Base-by-base conservation (phyloP, 2,797 vertebrate genomes). In the Sebastes ruberrimus region DNA sequence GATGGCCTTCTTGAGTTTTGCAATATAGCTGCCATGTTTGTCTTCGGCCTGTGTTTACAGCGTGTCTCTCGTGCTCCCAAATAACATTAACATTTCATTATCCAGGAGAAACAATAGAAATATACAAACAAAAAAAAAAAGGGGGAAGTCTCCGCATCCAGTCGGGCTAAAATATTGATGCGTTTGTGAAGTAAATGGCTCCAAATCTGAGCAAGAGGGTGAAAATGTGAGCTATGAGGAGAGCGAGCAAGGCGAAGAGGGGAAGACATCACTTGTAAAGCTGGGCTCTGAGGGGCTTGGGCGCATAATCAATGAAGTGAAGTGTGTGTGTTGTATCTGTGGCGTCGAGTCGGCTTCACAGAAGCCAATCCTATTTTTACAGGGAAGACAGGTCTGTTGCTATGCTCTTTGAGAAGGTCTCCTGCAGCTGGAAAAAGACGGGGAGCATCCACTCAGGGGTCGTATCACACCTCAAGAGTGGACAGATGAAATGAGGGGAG, bases 351-450 rank as follows among this genome's bases (percentile, higher is more conserved):
- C 69, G 74, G 84, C 92, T 88, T 94, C 91, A 91, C 87, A 89
- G 84, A 95, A 92, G 92, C 93, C 93, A 91, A 91, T 92, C 94
- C 95, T 95, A 95, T 96, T 96, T 96, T 95, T 95, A 95, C 93
- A 93, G 90, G 86, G 89, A 84, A 92, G 92, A 93, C 88, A 93
- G 88, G 92, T 95, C 93, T 95, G 95, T 96, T 96, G 95, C 95
- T 95, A 95, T 94, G 95, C 95, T 95, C 88, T 92, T 88, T 87
- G 85, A 94, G 93, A 93, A 94, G 87, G 86, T 85, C 87, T 93
- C 87, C 87, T 74, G 67, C 87, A 86, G 86, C 83, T 84, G 6
- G 78, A 76, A 72, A 84, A 80, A 86, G 81, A 75, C 76, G 56
- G 77, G 38, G 59, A 67, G 82, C 78, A 67, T 82, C 86, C 74